These are phyloP conservation scores for Drosophila nr. perissopoda DNA, from an alignment of 2,888 invertebrate genomes.

Conservation along the genomic window DNA sequence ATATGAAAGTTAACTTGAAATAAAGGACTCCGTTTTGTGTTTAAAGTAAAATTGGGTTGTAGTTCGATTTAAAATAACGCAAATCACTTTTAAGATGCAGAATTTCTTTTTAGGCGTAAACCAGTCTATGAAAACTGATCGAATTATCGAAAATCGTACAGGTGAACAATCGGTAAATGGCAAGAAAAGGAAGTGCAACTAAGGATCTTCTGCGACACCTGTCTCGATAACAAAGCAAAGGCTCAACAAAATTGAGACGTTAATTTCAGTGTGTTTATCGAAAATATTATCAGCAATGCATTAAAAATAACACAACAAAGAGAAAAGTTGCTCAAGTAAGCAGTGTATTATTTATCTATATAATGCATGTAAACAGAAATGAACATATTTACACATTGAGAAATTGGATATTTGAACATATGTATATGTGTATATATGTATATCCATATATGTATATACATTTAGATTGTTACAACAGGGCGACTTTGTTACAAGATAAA, in stretches of 20 bases:
- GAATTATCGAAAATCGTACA: background rate
- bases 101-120: background rate
- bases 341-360: background rate
- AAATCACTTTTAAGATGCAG: background rate
- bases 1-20: background rate
- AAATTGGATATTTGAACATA: constrained; percentile 3
- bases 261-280: constrained; percentile 2
- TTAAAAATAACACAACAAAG: background rate
- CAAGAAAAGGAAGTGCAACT: background rate
- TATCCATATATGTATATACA: background rate
- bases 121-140: background rate
- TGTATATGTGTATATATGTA: background rate
- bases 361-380: constrained; percentile 1
- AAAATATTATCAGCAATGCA: background rate
- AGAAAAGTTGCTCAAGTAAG: background rate
- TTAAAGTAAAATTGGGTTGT: background rate
- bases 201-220: background rate
- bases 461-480: background rate
- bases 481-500: background rate
- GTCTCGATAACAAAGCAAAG: background rate
- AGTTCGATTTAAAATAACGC: background rate
- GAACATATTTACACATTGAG: background rate
- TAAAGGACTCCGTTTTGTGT: background rate
- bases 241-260: background rate
- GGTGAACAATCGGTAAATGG: background rate